Evolutionary conservation across 1,140 invertebrate species (phyloP).

Genomic region (Drosophila novamexicana): DNA sequence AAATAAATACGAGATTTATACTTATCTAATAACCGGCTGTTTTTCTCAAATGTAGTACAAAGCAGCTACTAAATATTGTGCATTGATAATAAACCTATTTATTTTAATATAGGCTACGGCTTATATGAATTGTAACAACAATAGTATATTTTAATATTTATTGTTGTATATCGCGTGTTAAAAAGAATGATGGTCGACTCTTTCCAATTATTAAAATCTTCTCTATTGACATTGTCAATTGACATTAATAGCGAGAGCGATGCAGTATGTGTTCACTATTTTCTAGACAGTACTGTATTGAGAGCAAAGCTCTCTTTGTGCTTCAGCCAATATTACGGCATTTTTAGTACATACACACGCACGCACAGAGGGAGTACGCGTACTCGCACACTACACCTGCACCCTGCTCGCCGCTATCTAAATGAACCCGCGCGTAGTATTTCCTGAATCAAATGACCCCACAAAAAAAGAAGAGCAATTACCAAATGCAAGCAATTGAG

Average conservation of each 20-base stretch:
- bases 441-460: constrained; percentile 67
- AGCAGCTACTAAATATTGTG: background rate
- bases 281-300: constrained; percentile 20
- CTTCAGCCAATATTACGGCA: constrained; percentile 35
- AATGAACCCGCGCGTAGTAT: constrained; percentile 54
- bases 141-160: too few species aligned
- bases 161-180: background rate
- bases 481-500: constrained; percentile 56
- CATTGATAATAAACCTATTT: background rate
- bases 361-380: constrained; percentile 18
- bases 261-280: background rate
- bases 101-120: background rate
- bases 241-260: background rate
- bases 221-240: background rate
- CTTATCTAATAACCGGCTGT: background rate
- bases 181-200: background rate
- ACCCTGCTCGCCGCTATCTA: constrained; percentile 40
- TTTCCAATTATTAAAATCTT: background rate
- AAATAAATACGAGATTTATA: background rate
- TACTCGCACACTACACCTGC: constrained; percentile 22
- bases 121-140: too few species aligned
- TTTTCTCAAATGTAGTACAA: constrained; percentile 1
- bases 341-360: constrained; percentile 28
- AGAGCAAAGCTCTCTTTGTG: constrained; percentile 38
- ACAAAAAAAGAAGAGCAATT: constrained; percentile 43